Evolutionary conservation across 2,113 vertebrate genomes (phyloP).

Genomic region (Zosterops pallidus): DNA sequence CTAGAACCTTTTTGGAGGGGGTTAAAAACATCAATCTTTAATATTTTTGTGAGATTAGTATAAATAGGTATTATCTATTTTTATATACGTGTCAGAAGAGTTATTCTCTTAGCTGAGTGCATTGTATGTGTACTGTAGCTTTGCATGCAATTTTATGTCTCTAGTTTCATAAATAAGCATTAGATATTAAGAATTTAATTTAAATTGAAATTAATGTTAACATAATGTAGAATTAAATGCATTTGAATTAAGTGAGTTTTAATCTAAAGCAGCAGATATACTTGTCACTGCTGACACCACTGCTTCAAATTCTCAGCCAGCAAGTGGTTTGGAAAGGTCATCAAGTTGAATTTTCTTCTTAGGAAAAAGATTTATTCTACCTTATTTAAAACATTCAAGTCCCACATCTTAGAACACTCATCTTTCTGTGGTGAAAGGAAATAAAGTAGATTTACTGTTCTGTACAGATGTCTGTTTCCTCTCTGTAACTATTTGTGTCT

Average conservation of each 20-base stretch:
- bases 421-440: neutral
- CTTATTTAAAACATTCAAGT: neutral
- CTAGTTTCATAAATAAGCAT: constrained; percentile 36
- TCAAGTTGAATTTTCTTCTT: neutral
- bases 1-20: neutral
- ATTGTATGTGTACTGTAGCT: neutral
- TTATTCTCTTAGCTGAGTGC: constrained; percentile 9
- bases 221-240: neutral
- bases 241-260: neutral
- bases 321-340: neutral
- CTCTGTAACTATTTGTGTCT: neutral
- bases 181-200: constrained; percentile 26
- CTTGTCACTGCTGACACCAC: neutral
- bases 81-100: neutral
- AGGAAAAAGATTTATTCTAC: neutral
- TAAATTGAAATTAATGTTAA: constrained; percentile 59
- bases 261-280: neutral
- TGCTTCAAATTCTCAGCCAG: neutral
- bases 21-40: neutral
- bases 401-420: neutral
- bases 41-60: neutral
- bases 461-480: neutral
- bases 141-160: constrained; percentile 18
- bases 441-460: neutral
- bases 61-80: neutral